A percentile compares a stretch with the other conserved stretches of the same genome.
phyloP scores from a whole-genome alignment of 1,140 invertebrate genomes.

The Sarcophaga peregrina region DNA sequence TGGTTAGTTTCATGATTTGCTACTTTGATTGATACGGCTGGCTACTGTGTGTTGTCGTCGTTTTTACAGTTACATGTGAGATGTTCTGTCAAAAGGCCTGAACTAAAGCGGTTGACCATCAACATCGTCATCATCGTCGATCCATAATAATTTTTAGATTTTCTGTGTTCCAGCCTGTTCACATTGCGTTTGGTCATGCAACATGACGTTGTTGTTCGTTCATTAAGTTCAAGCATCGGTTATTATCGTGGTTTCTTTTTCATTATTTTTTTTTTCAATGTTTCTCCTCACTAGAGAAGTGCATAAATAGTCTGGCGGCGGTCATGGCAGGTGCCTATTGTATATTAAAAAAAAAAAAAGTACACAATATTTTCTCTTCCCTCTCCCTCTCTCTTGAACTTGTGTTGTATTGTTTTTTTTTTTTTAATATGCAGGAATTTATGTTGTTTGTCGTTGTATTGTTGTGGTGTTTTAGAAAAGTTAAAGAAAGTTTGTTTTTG shows the following conservation, averaged over 20 bases:
- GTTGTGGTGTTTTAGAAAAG: neutral
- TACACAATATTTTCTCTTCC: neutral
- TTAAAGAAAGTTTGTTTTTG: neutral
- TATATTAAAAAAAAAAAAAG: neutral
- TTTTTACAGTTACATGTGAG: too few relatives aligned
- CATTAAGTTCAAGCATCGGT: constrained; percentile 16
- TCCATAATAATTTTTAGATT: too few relatives aligned
- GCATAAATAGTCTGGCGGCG: constrained; percentile 27
- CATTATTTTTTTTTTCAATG: too few relatives aligned
- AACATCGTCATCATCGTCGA: too few relatives aligned
- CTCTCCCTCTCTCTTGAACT: neutral
- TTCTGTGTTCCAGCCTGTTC: neutral
- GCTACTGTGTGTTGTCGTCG: too few relatives aligned
- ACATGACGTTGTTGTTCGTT: constrained; percentile 10
- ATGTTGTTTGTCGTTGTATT: neutral
- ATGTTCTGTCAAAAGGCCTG: too few relatives aligned
- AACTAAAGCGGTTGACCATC: too few relatives aligned
- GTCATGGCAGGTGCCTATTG: constrained; percentile 36
- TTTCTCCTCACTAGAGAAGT: constrained; percentile 4
- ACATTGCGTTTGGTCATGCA: constrained; percentile 34
- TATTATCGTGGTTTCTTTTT: neutral
- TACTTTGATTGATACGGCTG: too few relatives aligned
- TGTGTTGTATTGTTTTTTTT: neutral
- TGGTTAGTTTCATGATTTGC: too few relatives aligned
- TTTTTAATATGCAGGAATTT: constrained; percentile 7